Conservation (phyloP, 1,140 invertebrate genomes). For the Calephelis nemesis region DNA sequence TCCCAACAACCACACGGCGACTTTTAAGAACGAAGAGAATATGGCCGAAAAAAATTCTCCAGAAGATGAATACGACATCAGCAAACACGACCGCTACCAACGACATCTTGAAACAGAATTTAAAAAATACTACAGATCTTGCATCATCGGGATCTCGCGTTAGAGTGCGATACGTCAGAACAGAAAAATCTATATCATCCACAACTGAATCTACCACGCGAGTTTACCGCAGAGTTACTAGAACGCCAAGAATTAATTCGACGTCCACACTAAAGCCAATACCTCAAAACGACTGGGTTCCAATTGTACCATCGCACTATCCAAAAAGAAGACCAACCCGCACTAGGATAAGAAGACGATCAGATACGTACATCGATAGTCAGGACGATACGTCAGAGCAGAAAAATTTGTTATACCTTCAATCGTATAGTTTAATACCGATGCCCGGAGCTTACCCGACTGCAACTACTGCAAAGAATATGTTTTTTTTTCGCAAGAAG, state of each 20-base stretch:
- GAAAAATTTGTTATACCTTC: slow-evolving; percentile 48
- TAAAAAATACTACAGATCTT: slow-evolving; percentile 26
- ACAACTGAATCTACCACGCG: slow-evolving; percentile 39
- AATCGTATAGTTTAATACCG: slow-evolving; percentile 61
- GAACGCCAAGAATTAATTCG: slow-evolving; percentile 44
- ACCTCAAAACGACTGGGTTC: slow-evolving; percentile 60
- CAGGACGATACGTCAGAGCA: slow-evolving; percentile 23
- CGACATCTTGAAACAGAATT: slow-evolving; percentile 31
- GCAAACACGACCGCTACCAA: slow-evolving; percentile 31
- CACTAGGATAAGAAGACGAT: slow-evolving; percentile 48
- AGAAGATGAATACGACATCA: slow-evolving; percentile 52
- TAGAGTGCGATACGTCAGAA: slow-evolving; percentile 32
- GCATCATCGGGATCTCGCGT: slow-evolving; percentile 34
- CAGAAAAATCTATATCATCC: slow-evolving; percentile 32
- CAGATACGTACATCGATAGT: slow-evolving; percentile 38
- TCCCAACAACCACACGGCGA: slow-evolving; percentile 48
- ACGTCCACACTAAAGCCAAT: slow-evolving; percentile 43
- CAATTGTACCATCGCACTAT: slow-evolving; percentile 58
- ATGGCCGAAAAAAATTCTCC: slow-evolving; percentile 64
- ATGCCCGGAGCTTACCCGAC: slow-evolving; percentile 37
- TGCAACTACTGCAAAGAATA: slow-evolving; percentile 45
- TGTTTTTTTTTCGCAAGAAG: slow-evolving; percentile 54
- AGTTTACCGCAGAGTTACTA: slow-evolving; percentile 49
- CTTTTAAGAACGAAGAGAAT: slow-evolving; percentile 67
- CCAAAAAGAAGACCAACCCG: slow-evolving; percentile 38